A percentile compares a stretch with the other conserved stretches of the same genome.
These are phyloP conservation scores for Podiceps cristatus DNA, from an alignment of 2,113 vertebrate genomes.

Conservation along the genomic window DNA sequence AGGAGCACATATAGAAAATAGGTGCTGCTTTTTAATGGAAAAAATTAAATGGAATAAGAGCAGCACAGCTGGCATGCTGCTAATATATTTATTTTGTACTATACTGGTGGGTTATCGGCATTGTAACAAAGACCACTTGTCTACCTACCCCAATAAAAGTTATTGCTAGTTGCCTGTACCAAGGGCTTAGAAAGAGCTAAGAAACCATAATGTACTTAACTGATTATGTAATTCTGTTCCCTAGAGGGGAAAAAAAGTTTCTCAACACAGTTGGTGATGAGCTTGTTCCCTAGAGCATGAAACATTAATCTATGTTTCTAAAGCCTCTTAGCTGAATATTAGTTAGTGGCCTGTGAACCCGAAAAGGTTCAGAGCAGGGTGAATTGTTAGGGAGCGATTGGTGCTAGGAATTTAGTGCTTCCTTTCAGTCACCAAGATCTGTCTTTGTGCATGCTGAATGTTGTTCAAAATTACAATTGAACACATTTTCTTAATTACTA, in stretches of 20 bases:
- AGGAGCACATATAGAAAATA: neutral
- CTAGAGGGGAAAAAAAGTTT: slow-evolving; percentile 14
- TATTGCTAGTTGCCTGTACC: neutral
- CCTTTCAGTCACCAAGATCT: neutral
- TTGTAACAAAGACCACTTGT: neutral
- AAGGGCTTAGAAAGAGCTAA: neutral
- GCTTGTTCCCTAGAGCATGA: slow-evolving; percentile 60
- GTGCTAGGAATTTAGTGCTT: neutral
- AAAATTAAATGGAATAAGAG: neutral
- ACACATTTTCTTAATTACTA: neutral
- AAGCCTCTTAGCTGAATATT: slow-evolving; percentile 59
- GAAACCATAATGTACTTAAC: slow-evolving; percentile 14
- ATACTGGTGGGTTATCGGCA: neutral
- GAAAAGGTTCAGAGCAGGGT: neutral
- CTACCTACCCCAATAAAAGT: neutral
- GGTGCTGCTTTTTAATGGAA: neutral
- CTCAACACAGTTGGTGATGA: slow-evolving; percentile 41
- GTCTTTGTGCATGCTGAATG: neutral
- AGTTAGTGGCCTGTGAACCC: neutral
- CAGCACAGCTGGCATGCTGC: neutral
- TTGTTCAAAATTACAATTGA: neutral
- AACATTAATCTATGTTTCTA: slow-evolving; percentile 63
- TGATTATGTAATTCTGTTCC: neutral
- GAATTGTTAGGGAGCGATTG: neutral
- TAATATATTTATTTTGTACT: neutral